Base-by-base conservation (phyloP, 1,140 invertebrate species). In the Gerris buenoi region DNA sequence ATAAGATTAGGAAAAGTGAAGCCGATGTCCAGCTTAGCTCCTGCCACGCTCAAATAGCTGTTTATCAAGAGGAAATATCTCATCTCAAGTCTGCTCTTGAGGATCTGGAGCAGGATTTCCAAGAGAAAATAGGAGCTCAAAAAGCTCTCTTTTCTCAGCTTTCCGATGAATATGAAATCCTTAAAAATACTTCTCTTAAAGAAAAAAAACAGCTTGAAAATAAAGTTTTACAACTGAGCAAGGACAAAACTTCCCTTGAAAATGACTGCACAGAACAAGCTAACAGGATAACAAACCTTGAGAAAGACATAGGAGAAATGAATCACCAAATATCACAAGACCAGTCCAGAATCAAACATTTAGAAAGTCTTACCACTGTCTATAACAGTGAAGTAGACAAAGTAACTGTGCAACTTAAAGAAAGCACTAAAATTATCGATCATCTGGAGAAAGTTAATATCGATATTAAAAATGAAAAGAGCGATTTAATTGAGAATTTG, bases 151-250 rank as follows among this genome's bases (percentile, higher is more conserved):
- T 65, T 64, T 27, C 67, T 23, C 67, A 64, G 67, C 64, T 68
- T 22, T 67, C 67, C 28, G 63, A 68, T 14, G 69, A 70, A 63
- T 68, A 70, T 65, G 65, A 65, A 46, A 64, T 66, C 22, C 58
- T 68, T 61, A 70, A 70, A 28, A 60, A 66, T 18, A n/a, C 65
- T n/a, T 69, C 18, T 46, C 5, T 10, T 46, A 18, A 46, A 46
- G 33, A 46, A 26, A 61, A 61, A 60, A 22, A 60, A 18, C n/a
- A n/a, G n/a, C n/a, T n/a, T n/a, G n/a, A n/a, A n/a, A n/a, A n/a
- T n/a, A n/a, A n/a, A n/a, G n/a, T n/a, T n/a, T n/a, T n/a, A n/a
- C n/a, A n/a, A n/a, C n/a, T n/a, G n/a, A n/a, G n/a, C n/a, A n/a
- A n/a, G n/a, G n/a, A n/a, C n/a, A n/a, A n/a, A n/a, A n/a, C n/a